Evolutionary conservation across 2,113 vertebrate genomes (phyloP).

Genomic region (Zosterops borbonicus): DNA sequence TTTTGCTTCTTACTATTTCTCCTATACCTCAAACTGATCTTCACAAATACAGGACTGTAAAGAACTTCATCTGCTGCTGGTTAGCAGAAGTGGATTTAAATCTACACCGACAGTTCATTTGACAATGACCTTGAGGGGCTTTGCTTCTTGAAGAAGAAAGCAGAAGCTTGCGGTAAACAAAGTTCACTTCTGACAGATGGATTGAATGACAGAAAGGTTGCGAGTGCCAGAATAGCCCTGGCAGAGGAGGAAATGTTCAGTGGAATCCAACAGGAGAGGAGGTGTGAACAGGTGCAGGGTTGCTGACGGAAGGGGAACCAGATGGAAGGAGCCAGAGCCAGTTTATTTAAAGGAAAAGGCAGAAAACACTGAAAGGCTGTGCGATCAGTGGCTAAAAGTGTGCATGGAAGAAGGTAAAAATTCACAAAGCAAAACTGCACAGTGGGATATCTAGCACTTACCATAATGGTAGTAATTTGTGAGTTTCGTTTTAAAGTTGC

Average conservation of each 20-base stretch:
- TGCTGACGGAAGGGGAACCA: conserved; percentile 99
- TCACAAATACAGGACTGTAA: conserved; percentile 71
- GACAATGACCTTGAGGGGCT: conserved; percentile 92
- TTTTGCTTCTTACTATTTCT: conserved; percentile 72
- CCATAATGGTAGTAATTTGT: conserved; percentile 84
- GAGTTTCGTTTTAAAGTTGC: conserved; percentile 81
- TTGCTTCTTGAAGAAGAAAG: conserved; percentile 98
- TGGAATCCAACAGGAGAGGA: conserved; percentile 99
- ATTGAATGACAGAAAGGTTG: conserved; percentile 99
- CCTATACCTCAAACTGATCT: conserved; percentile 61
- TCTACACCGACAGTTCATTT: conserved; percentile 85
- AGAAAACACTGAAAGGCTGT: conserved; percentile 86
- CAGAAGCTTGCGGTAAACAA: conserved; percentile 99
- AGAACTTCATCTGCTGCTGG: conserved; percentile 76
- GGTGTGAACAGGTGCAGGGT: conserved; percentile 99
- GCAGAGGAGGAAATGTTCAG: conserved; percentile 95
- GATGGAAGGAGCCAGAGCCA: conserved; percentile 99
- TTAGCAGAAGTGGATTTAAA: conserved; percentile 81
- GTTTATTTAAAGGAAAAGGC: conserved; percentile 99
- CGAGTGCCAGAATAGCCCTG: conserved; percentile 98
- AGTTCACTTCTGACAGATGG: conserved; percentile 99
- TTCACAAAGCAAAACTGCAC: conserved; percentile 85
- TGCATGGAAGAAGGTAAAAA: conserved; percentile 85
- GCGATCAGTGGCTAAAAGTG: conserved; percentile 86
- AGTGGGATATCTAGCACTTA: conserved; percentile 82